Conservation (phyloP, 2,888 invertebrate genomes). For the Drosophila crucigera region DNA sequence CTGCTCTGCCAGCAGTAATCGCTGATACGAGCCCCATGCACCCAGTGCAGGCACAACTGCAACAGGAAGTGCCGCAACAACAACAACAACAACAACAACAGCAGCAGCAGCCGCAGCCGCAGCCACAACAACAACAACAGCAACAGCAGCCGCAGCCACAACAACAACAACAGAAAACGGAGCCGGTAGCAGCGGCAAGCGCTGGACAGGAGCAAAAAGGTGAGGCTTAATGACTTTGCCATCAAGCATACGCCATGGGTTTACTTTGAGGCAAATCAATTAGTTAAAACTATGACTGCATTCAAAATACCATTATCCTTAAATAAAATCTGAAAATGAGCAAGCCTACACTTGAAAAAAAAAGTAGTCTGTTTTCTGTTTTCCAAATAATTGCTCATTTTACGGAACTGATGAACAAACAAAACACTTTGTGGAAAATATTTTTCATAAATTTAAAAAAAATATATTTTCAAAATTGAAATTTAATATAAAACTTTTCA, state of each 20-base stretch:
- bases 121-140: slow-evolving; percentile 40
- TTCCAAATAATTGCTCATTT: background rate
- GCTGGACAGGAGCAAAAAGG: slow-evolving; percentile 79
- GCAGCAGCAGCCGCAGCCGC: slow-evolving; percentile 40
- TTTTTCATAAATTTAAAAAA: too few relatives aligned
- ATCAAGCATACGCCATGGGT: slow-evolving; percentile 66
- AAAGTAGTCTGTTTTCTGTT: too few relatives aligned
- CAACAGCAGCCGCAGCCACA: slow-evolving; percentile 50
- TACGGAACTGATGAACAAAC: background rate
- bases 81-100: slow-evolving; percentile 45
- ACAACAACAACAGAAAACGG: slow-evolving; percentile 51
- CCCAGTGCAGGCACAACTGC: slow-evolving; percentile 38
- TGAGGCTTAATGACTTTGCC: slow-evolving; percentile 51
- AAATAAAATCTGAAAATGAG: background rate
- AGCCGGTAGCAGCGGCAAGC: slow-evolving; percentile 59
- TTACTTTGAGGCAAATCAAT: slow-evolving; percentile 62
- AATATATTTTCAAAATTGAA: too few relatives aligned
- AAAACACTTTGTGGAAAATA: background rate
- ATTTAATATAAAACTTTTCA: too few relatives aligned
- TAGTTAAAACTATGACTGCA: slow-evolving; percentile 24
- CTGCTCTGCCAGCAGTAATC: slow-evolving; percentile 63
- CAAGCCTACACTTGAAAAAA: background rate
- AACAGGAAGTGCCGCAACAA: slow-evolving; percentile 61
- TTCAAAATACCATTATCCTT: background rate
- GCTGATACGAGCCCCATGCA: slow-evolving; percentile 61